Evolutionary conservation across 2,888 invertebrate genomes (phyloP).

Genomic region (Drosophila macrothrix): DNA sequence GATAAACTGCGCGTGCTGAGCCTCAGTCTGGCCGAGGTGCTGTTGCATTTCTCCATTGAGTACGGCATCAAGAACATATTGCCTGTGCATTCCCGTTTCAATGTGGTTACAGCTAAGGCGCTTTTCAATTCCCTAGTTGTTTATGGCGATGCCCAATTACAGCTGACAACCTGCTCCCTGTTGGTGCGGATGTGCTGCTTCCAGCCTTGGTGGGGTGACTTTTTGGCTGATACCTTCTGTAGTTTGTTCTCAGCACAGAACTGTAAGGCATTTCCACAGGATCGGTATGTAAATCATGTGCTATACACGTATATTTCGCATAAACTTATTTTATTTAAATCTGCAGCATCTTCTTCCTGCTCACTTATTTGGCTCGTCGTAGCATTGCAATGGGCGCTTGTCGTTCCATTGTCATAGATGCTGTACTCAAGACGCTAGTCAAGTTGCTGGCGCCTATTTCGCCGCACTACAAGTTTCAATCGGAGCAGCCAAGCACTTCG

Average conservation of each 20-base stretch:
- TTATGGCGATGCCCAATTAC: slow-evolving; percentile 91
- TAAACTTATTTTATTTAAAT: background rate
- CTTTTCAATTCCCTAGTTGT: slow-evolving; percentile 91
- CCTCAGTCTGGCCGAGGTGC: slow-evolving; percentile 92
- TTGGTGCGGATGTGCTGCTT: slow-evolving; percentile 90
- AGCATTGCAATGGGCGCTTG: slow-evolving; percentile 88
- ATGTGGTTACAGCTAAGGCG: slow-evolving; percentile 86
- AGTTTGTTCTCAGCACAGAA: slow-evolving; percentile 92
- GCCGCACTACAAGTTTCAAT: slow-evolving; percentile 81
- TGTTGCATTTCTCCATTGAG: slow-evolving; percentile 90
- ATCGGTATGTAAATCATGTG: slow-evolving; percentile 87
- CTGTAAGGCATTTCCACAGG: slow-evolving; percentile 92
- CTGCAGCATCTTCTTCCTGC: slow-evolving; percentile 92
- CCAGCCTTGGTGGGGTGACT: slow-evolving; percentile 95
- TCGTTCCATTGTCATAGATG: slow-evolving; percentile 87
- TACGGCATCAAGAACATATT: slow-evolving; percentile 86
- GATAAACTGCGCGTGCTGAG: slow-evolving; percentile 94
- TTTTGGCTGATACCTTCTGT: slow-evolving; percentile 93
- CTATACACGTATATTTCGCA: background rate
- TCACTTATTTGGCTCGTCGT: slow-evolving; percentile 94
- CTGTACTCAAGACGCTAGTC: slow-evolving; percentile 87
- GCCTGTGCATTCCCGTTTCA: slow-evolving; percentile 84
- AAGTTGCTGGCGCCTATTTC: slow-evolving; percentile 87
- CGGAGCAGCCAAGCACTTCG: slow-evolving; percentile 69
- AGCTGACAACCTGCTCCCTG: slow-evolving; percentile 91